These are phyloP conservation scores for Athrips mouffetella DNA, from an alignment of 2,888 invertebrate species.

Conservation along the genomic window DNA sequence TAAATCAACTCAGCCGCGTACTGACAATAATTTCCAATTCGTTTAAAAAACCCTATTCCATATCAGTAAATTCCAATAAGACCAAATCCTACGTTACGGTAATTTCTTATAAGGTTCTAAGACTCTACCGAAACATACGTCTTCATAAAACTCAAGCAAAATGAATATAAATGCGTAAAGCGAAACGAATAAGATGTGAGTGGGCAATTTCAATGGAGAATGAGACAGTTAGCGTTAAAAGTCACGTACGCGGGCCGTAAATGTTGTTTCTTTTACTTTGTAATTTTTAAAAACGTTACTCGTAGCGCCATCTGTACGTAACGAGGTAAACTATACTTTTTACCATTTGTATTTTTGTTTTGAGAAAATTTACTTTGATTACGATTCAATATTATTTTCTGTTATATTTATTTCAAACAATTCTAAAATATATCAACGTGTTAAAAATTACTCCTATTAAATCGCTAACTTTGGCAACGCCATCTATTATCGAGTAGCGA, in stretches of 20 bases:
- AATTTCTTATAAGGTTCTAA: conserved; percentile 53
- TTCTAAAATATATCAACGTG: background rate
- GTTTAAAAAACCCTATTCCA: conserved; percentile 32
- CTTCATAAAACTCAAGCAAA: conserved; percentile 57
- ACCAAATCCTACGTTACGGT: conserved; percentile 26
- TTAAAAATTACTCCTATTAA: no score
- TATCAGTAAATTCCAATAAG: conserved; percentile 37
- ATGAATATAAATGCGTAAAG: conserved; percentile 67
- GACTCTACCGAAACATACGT: conserved; percentile 53
- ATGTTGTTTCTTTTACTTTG: conserved; percentile 5
- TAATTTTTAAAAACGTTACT: conserved; percentile 26
- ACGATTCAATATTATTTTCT: no score
- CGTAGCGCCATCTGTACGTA: conserved; percentile 47
- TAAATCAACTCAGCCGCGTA: no score
- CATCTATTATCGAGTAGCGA: conserved; percentile 50
- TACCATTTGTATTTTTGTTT: background rate
- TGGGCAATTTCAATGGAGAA: conserved; percentile 65
- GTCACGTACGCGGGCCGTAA: conserved; percentile 58
- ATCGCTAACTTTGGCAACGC: conserved; percentile 21
- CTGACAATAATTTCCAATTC: conserved; percentile 11
- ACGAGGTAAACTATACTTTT: background rate
- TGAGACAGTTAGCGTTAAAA: conserved; percentile 64
- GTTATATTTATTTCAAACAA: no score
- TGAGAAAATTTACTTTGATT: background rate
- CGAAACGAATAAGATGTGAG: conserved; percentile 63